A percentile compares a stretch with the other conserved stretches of the same genome.
These are phyloP conservation scores for Phortica variegata DNA, from an alignment of 1,140 invertebrate genomes.

Conservation along the genomic window DNA sequence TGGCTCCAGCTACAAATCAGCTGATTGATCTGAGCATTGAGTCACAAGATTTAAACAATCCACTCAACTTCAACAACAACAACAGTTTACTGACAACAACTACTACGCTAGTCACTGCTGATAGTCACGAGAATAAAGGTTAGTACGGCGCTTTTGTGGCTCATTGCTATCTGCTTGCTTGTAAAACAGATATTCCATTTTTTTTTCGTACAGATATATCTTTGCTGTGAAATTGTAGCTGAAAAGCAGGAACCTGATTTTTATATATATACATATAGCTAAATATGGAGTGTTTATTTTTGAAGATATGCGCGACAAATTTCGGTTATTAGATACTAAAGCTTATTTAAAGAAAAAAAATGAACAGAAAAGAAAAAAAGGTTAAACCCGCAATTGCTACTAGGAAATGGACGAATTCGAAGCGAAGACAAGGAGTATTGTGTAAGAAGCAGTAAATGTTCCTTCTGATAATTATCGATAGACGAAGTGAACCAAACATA, in stretches of 20 bases:
- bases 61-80: conserved; percentile 47
- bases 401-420: neutral
- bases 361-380: conserved; percentile 39
- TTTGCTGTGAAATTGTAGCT: conserved; percentile 51
- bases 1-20: conserved; percentile 41
- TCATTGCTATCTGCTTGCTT: no score
- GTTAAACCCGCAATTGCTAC: conserved; percentile 24
- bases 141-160: no score
- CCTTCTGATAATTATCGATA: no score
- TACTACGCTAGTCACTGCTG: conserved; percentile 57
- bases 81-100: conserved; percentile 54
- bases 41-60: conserved; percentile 46
- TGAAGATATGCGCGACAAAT: conserved; percentile 41
- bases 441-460: no score
- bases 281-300: conserved; percentile 54
- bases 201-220: conserved; percentile 42
- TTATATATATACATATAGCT: conserved; percentile 47
- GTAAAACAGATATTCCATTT: neutral
- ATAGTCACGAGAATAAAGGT: conserved; percentile 58
- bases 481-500: no score
- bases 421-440: no score
- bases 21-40: conserved; percentile 55
- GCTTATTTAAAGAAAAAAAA: conserved; percentile 12
- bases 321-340: conserved; percentile 49
- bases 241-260: conserved; percentile 41